phyloP scores from a whole-genome alignment of 2,797 vertebrate genomes.

The Poecilia velifera region DNA sequence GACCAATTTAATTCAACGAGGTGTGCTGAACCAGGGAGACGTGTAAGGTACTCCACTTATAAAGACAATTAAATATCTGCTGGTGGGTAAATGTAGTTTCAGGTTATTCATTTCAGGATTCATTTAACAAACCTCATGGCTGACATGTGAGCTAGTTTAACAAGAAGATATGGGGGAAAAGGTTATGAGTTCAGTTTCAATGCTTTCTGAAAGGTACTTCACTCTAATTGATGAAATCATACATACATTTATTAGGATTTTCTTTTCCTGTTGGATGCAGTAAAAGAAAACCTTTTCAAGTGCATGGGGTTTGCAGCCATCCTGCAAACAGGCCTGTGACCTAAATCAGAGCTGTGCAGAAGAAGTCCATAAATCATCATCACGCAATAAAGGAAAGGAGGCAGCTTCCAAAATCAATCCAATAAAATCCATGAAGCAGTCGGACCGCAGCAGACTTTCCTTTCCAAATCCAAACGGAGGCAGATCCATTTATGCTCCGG shows the following conservation, averaged over 20 bases:
- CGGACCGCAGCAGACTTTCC: constrained; percentile 1
- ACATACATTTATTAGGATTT: background rate
- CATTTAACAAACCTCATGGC: background rate
- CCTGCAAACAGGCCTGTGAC: constrained; percentile 33
- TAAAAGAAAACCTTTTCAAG: background rate
- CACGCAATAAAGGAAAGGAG: background rate
- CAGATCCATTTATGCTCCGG: constrained; percentile 1
- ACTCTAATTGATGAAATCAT: background rate
- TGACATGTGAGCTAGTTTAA: background rate
- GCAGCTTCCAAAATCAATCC: constrained; percentile 18
- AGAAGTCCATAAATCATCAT: constrained; percentile 24
- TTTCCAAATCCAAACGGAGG: constrained; percentile 21
- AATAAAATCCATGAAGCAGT: constrained; percentile 13
- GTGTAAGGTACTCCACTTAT: background rate
- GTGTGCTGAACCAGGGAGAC: background rate
- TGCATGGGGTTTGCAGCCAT: background rate
- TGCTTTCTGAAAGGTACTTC: background rate
- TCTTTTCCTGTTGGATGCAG: background rate
- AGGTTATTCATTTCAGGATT: background rate
- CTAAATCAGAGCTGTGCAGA: constrained; percentile 16
- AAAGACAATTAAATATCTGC: background rate
- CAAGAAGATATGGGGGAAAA: background rate
- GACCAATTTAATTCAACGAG: background rate
- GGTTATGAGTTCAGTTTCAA: background rate
- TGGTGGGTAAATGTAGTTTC: background rate